These are phyloP conservation scores for Champsocephalus esox DNA, from an alignment of 2,797 vertebrate species.

Conservation along the genomic window DNA sequence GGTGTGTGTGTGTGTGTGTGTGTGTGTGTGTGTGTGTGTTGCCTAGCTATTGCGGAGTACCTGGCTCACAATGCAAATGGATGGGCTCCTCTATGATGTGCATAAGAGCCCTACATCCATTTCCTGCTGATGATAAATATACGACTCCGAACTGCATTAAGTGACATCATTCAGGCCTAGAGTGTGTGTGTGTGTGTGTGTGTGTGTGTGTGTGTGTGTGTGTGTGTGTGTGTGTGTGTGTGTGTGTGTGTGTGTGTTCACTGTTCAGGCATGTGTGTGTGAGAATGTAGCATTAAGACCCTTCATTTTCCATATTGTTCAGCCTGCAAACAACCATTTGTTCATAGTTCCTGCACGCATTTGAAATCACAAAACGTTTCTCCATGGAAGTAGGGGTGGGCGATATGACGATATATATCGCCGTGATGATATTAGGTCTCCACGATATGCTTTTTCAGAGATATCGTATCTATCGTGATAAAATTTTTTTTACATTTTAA, in stretches of 20 bases:
- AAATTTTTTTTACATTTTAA: too few species aligned
- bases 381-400: neutral
- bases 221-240: slow-evolving; percentile 4
- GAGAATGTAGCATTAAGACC: slow-evolving; percentile 25
- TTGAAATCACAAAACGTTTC: neutral
- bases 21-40: slow-evolving; percentile 6
- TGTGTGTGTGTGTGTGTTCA: slow-evolving; percentile 8
- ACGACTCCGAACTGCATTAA: slow-evolving; percentile 54
- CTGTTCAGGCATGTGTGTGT: slow-evolving; percentile 7
- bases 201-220: slow-evolving; percentile 11
- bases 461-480: too few species aligned
- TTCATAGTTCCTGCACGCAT: too few species aligned
- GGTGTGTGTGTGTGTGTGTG: slow-evolving; percentile 6
- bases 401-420: too few species aligned
- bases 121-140: slow-evolving; percentile 65
- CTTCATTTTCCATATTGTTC: slow-evolving; percentile 42
- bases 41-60: slow-evolving; percentile 15
- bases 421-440: too few species aligned
- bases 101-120: slow-evolving; percentile 44
- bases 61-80: slow-evolving; percentile 53
- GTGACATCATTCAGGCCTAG: slow-evolving; percentile 24
- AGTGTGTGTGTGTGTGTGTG: slow-evolving; percentile 4
- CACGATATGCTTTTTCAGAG: too few species aligned
- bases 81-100: slow-evolving; percentile 34
- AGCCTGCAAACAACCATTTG: too few species aligned